Conservation (phyloP, 2,113 vertebrate genomes). For the Elaphurus davidianus region DNA sequence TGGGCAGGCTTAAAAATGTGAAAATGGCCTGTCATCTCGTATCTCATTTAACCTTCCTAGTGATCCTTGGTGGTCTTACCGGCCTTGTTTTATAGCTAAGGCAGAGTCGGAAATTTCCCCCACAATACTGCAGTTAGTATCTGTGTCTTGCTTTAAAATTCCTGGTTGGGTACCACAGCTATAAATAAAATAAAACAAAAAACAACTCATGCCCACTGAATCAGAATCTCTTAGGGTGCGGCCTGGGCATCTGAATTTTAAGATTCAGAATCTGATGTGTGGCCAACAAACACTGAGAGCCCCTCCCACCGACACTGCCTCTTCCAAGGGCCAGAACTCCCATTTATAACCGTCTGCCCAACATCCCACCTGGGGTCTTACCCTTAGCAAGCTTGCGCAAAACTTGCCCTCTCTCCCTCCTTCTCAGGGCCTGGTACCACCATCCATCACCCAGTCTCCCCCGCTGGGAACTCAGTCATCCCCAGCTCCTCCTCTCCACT, state of each 20-base stretch:
- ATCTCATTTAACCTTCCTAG: not conserved
- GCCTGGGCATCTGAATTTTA: not conserved
- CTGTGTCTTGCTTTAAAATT: not conserved
- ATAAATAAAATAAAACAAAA: not conserved
- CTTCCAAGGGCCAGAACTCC: not conserved
- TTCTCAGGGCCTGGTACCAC: not conserved
- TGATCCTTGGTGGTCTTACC: rapidly evolving
- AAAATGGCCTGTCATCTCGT: not conserved
- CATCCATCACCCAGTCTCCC: not conserved
- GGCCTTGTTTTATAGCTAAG: not conserved
- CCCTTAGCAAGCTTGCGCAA: not conserved
- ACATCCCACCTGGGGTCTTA: not conserved
- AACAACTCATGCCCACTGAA: not conserved
- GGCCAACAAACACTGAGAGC: not conserved
- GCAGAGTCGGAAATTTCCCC: not conserved
- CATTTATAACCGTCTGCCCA: not conserved
- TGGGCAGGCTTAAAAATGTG: not conserved
- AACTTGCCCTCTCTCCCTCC: not conserved
- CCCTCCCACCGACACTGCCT: not conserved
- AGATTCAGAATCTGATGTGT: not conserved
- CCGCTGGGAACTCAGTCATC: not conserved
- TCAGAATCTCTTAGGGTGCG: not conserved
- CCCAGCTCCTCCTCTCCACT: too few species aligned
- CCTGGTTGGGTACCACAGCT: not conserved
- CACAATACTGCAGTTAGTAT: too few species aligned